These are phyloP conservation scores for Cnemophilus loriae DNA, from an alignment of 2,113 vertebrate genomes.

Conservation along the genomic window DNA sequence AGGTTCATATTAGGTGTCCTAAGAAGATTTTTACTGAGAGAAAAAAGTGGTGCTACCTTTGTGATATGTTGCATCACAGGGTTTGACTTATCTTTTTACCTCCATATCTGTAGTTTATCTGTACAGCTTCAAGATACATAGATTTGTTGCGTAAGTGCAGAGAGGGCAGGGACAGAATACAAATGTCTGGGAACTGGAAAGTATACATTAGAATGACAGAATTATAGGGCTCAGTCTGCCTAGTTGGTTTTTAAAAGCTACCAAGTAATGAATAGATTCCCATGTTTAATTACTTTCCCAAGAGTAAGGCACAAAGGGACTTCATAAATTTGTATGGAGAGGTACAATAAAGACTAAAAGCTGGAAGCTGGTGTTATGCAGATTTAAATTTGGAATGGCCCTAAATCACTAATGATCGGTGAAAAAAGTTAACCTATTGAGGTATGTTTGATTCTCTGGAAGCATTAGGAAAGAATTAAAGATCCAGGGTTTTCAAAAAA, in stretches of 20 bases:
- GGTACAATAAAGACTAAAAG: neutral
- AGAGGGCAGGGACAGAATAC: neutral
- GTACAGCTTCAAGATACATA: neutral
- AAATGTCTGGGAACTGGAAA: neutral
- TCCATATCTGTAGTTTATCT: neutral
- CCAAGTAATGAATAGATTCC: conserved; percentile 37
- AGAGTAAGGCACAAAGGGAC: conserved; percentile 21
- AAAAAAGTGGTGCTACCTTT: neutral
- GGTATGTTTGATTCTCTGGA: neutral
- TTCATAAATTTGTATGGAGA: conserved; percentile 43
- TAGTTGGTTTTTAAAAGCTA: conserved; percentile 13
- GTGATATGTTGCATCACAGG: neutral
- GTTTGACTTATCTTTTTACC: neutral
- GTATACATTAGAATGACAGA: neutral
- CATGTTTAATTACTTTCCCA: conserved; percentile 56
- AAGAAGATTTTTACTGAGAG: neutral
- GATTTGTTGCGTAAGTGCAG: neutral
- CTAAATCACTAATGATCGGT: neutral
- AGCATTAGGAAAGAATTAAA: neutral
- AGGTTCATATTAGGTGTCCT: neutral
- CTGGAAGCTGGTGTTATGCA: conserved; percentile 4
- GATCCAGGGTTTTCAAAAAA: neutral
- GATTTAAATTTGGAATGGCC: neutral
- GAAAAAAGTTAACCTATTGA: neutral
- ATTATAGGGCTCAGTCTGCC: neutral